These are phyloP conservation scores for Leptogaster cylindrica DNA, from an alignment of 2,888 invertebrate species.

Conservation along the genomic window DNA sequence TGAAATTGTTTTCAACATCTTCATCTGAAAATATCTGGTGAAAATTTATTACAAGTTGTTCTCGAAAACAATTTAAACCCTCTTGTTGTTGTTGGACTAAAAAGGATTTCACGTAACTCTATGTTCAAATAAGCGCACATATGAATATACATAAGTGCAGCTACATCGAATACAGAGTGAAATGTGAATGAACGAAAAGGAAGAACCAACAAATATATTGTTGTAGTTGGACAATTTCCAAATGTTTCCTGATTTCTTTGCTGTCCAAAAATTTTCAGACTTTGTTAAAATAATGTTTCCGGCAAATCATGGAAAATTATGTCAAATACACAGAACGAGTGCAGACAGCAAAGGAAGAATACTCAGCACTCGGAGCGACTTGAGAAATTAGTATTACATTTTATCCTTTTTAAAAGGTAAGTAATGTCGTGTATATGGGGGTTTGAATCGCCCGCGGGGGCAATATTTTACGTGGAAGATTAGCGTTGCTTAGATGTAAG, in stretches of 20 bases:
- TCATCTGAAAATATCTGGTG: no score
- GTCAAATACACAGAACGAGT: slow-evolving; percentile 3
- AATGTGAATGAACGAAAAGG: no score
- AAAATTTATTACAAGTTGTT: no score
- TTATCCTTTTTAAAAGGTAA: slow-evolving; percentile 12
- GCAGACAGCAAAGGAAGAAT: not conserved
- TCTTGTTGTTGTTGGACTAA: no score
- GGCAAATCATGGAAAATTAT: slow-evolving; percentile 28
- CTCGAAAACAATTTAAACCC: no score
- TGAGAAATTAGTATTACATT: not conserved
- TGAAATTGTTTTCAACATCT: no score
- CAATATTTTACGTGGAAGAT: slow-evolving; percentile 9
- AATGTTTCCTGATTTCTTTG: slow-evolving; percentile 23
- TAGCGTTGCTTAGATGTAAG: not conserved
- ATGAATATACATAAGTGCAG: no score
- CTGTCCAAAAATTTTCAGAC: not conserved
- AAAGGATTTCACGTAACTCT: no score
- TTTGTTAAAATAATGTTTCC: slow-evolving; percentile 4
- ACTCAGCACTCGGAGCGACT: not conserved
- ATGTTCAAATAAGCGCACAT: no score
- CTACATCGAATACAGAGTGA: no score
- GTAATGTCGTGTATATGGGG: slow-evolving; percentile 2
- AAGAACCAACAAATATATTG: not conserved
- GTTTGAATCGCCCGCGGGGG: slow-evolving; percentile 5
- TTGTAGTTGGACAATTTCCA: slow-evolving; percentile 19